phyloP scores from a whole-genome alignment of 2,888 invertebrate species.

The Parascotia fuliginaria region DNA sequence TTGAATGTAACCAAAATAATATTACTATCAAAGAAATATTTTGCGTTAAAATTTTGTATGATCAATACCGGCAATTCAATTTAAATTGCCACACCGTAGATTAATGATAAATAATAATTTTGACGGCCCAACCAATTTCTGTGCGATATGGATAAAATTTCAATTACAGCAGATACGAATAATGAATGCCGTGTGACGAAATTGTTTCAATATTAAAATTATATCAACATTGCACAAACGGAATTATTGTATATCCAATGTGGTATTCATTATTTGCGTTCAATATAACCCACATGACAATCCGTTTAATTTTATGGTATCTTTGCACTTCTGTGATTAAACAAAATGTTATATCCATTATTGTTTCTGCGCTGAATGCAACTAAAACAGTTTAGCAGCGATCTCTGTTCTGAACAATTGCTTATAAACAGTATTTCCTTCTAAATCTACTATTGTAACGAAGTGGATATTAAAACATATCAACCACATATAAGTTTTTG shows the following conservation, averaged over 20 bases:
- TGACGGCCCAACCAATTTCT: constrained; percentile 26
- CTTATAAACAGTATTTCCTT: too few species aligned
- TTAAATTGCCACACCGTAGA: constrained; percentile 28
- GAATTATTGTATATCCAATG: constrained; percentile 25
- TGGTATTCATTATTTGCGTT: constrained; percentile 12
- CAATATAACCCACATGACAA: neutral
- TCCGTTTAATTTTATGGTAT: constrained; percentile 5
- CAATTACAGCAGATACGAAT: constrained; percentile 37
- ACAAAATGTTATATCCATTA: neutral
- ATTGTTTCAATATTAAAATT: constrained; percentile 42
- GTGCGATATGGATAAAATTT: constrained; percentile 31
- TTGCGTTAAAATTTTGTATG: neutral
- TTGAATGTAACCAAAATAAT: too few species aligned
- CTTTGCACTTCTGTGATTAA: neutral
- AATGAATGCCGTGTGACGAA: constrained; percentile 36
- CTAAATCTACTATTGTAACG: too few species aligned
- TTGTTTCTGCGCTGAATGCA: neutral
- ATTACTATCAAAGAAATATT: too few species aligned
- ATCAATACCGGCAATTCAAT: constrained; percentile 3
- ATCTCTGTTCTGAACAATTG: too few species aligned
- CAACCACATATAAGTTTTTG: too few species aligned
- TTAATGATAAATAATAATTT: constrained; percentile 37
- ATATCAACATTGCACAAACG: constrained; percentile 28
- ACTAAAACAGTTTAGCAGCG: too few species aligned
- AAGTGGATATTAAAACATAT: too few species aligned